Evolutionary conservation across 2,888 invertebrate genomes (phyloP), one percentile per base, ranked within the genome.

Genomic region (Dicranocentrus wangi): DNA sequence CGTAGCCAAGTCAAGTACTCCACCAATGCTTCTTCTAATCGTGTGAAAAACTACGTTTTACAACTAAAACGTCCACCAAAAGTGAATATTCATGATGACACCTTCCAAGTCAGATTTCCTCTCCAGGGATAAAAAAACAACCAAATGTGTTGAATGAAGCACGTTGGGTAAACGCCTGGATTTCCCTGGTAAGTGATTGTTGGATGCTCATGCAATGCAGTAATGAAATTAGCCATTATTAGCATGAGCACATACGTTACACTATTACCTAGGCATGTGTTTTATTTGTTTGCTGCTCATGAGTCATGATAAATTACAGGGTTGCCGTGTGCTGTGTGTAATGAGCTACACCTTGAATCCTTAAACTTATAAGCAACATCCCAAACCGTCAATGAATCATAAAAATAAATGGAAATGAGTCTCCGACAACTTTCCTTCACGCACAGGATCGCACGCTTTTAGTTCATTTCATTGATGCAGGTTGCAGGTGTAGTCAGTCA

Each of bases 331-430:
- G 72, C 17, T 55, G 15, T 19, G 23, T 60, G 5, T 77, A 78
- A 70, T 78, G 78, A 70, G 68, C 79, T 80, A 72, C 79, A 61
- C 79, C 79, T 80, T 80, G 79, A 80, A 80, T 60, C 47, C 61
- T 23, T 61, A 47, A 43, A 55, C 60, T n/a, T n/a, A n/a, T 60
- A 15, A 8, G 3, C 55, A 69, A 21, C 60, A 69, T 69, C 55
- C 69, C 28, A 60, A 61, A 61, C 43, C 47, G 72, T 13, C 28
- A 72, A 61, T 61, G 51, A 61, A 27, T 72, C 61, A 47, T 61
- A 61, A 72, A 71, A 61, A 28, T 61, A 61, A 72, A 72, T 61
- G 70, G 23, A 51, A 39, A 61, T 47, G 72, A 69, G 19, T 55
- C 53, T 19, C 23, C 27, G 5, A 43, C 27, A 43, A 66, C 51